These are phyloP conservation scores for Nomia melanderi DNA, from an alignment of 1,140 invertebrate species.

Conservation along the genomic window DNA sequence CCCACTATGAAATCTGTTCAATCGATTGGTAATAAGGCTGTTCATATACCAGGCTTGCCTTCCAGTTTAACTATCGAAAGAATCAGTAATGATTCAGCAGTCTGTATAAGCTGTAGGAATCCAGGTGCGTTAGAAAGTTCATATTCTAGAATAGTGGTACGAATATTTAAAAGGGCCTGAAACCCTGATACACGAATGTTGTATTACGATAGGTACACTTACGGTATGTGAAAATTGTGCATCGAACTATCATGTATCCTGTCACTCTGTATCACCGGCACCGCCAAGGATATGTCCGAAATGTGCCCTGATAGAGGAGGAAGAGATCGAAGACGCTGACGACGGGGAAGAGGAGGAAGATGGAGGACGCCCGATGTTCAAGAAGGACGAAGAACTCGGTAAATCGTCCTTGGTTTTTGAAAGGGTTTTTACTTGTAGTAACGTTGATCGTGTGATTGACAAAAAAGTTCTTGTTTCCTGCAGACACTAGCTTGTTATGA, in stretches of 20 bases:
- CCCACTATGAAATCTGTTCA: conserved; percentile 73
- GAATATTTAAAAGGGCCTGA: neutral
- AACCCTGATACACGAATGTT: neutral
- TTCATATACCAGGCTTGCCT: conserved; percentile 75
- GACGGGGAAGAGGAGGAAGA: conserved; percentile 43
- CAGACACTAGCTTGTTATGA: conserved; percentile 56
- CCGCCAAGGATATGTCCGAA: conserved; percentile 73
- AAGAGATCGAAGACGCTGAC: conserved; percentile 55
- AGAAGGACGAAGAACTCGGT: conserved; percentile 72
- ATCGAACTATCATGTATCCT: conserved; percentile 81
- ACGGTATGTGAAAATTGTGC: conserved; percentile 80
- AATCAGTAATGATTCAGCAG: conserved; percentile 75
- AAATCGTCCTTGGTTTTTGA: conserved; percentile 61
- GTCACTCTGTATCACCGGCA: conserved; percentile 74
- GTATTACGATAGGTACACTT: conserved; percentile 71
- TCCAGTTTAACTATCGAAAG: conserved; percentile 74
- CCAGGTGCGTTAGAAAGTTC: conserved; percentile 71
- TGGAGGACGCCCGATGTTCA: conserved; percentile 45
- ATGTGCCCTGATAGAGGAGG: conserved; percentile 60
- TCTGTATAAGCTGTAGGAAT: conserved; percentile 79
- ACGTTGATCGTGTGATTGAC: conserved; percentile 70
- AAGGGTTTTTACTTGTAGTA: conserved; percentile 43
- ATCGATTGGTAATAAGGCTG: conserved; percentile 71
- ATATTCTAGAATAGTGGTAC: no score
- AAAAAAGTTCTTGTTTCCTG: conserved; percentile 72